Evolutionary conservation across 2,113 vertebrate genomes (phyloP).

Genomic region (Ramphastos sulfuratus): DNA sequence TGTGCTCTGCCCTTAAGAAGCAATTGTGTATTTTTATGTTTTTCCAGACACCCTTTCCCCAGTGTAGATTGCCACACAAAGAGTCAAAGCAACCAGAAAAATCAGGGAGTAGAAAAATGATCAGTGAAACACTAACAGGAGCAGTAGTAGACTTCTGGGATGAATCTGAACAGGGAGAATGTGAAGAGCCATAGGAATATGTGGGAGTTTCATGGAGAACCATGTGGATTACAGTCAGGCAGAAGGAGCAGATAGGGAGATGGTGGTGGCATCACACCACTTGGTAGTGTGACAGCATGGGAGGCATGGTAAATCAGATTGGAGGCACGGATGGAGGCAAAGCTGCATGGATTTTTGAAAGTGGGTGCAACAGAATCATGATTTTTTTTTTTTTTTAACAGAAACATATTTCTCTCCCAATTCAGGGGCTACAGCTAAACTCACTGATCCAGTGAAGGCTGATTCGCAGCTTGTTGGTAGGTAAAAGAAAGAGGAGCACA

Average conservation of each 20-base stretch:
- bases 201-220: background rate
- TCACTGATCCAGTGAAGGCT: background rate
- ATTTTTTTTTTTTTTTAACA: background rate
- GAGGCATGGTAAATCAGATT: background rate
- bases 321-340: accelerated
- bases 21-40: background rate
- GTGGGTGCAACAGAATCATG: background rate
- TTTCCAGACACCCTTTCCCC: background rate
- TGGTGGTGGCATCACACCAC: too few species aligned
- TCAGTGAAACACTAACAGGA: background rate
- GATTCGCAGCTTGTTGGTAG: background rate
- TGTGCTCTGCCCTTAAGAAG: background rate
- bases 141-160: background rate
- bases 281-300: too few species aligned
- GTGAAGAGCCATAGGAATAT: background rate
- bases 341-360: background rate
- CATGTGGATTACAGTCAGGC: background rate
- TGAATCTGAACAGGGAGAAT: background rate
- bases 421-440: background rate
- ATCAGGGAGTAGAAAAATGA: background rate
- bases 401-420: background rate
- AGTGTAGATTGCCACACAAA: background rate
- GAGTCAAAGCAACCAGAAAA: background rate
- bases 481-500: background rate
- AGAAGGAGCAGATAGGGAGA: background rate